phyloP scores from a whole-genome alignment of 2,888 invertebrate genomes.

The Hydrotaea cyrtoneurina region DNA sequence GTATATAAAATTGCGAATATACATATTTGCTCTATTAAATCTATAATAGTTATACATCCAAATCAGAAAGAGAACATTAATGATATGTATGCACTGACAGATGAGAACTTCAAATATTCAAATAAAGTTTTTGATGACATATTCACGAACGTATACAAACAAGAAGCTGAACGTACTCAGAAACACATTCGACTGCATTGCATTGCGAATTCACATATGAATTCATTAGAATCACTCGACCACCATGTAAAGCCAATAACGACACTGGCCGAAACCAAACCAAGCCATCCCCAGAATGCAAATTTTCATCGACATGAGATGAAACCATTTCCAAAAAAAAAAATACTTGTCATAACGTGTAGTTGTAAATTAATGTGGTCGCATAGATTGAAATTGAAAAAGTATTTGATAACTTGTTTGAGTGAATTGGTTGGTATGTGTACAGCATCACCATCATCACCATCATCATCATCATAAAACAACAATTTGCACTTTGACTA shows the following conservation, averaged over 20 bases:
- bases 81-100: background rate
- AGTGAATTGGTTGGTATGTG: background rate
- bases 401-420: constrained; percentile 23
- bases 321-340: background rate
- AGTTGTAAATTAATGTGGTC: constrained; percentile 12
- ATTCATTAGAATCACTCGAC: constrained; percentile 11
- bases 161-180: background rate
- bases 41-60: background rate
- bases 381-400: constrained; percentile 21
- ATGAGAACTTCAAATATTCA: constrained; percentile 18
- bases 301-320: background rate
- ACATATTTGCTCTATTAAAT: background rate
- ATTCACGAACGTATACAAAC: background rate
- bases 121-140: background rate
- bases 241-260: background rate
- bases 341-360: background rate
- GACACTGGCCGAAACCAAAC: background rate
- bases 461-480: constrained; percentile 65
- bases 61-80: background rate
- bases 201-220: constrained; percentile 1
- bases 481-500: constrained; percentile 44
- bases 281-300: background rate
- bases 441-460: constrained; percentile 31
- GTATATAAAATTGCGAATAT: too few relatives aligned
- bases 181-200: background rate